Base-by-base conservation (phyloP, 2,888 invertebrate species). In the Argyresthia goedartella region DNA sequence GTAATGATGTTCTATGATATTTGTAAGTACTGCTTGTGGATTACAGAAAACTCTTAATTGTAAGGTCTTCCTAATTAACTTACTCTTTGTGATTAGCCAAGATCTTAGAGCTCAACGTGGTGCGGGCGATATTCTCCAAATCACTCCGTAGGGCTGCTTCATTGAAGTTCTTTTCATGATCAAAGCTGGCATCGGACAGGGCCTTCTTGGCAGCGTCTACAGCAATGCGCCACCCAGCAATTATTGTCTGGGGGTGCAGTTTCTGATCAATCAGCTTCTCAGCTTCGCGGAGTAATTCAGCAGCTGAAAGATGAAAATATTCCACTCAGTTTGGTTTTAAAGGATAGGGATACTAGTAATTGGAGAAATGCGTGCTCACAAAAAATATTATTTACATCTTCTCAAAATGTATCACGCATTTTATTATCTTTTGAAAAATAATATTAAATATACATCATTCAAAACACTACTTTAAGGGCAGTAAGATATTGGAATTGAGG, bases 51-150 rank as follows among this genome's bases (percentile, higher is more conserved):
- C n/a, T n/a, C n/a, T n/a, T n/a, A n/a, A n/a, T n/a, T n/a, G n/a
- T n/a, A n/a, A n/a, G n/a, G n/a, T n/a, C n/a, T n/a, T n/a, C n/a
- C 25, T 25, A 25, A 6, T 25, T 4, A 10, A 74, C 84, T 77
- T 59, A 89, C 68, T 99, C 98, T 81, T 98, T 98, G 76, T 99
- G 96, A 69, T 99, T 98, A 34, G 96, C 93, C 42, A 99, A 87
- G 75, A 99, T 99, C 81, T 99, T 99, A 0, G 99, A 99, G 69
- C 98, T 98, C 42, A 99, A 87, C 25, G 99, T 99, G 25, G 99
- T 99, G 44, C 97, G 90, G 8, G 99, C 98, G 74, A 99, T 99
- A 72, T 99, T 99, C 78, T 98, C 81, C 52, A 99, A 88, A 82
- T 99, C 99, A 64, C 92, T 91, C 43, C 92, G 89, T 64, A 99